Evolutionary conservation across 2,888 invertebrate genomes (phyloP), one percentile per base, ranked within the genome.

Genomic region (Drosophila antonietae): DNA sequence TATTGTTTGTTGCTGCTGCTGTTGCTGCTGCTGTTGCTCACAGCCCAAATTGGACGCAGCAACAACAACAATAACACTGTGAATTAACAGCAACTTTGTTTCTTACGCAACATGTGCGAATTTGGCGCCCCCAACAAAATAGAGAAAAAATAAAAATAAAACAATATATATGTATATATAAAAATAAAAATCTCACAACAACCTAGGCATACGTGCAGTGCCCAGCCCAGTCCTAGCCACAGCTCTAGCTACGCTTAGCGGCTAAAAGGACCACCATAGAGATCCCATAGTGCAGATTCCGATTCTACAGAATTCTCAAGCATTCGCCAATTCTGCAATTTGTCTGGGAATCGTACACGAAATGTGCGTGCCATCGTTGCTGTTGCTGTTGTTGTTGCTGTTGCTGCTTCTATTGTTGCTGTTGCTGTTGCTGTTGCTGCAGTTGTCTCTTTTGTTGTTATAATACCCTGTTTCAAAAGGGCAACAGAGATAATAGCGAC

Each of bases 291-390:
- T 76, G 84, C 64, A 82, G 61, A 61, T 69, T 71, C 68, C 76
- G 77, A 74, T 88, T 83, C 83, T 64, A 56, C 53, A 72, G 83
- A 87, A 87, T 86, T 87, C 90, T 81, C 86, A 78, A 80, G 87
- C 75, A 88, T 70, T 88, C 88, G 83, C 83, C 83, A 88, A 89
- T 89, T 88, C 89, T 77, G 74, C 84, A 89, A 84, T 84, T 85
- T 86, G 84, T 89, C 84, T 88, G 83, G 77, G 88, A 83, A 83
- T 71, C 88, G 83, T 88, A 83, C 88, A 83, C 80, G 83, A 88
- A 88, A 85, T 88, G 83, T 84, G 89, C 86, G 89, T 86, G 86
- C 89, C 85, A 75, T 80, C 72, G 78, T 78, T 57, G 62, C 47
- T 64, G 55, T 55, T 68, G 49, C 37, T 20, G 20, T 20, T 20